phyloP scores from a whole-genome alignment of 2,888 invertebrate species.

The Melanostoma scalare region DNA sequence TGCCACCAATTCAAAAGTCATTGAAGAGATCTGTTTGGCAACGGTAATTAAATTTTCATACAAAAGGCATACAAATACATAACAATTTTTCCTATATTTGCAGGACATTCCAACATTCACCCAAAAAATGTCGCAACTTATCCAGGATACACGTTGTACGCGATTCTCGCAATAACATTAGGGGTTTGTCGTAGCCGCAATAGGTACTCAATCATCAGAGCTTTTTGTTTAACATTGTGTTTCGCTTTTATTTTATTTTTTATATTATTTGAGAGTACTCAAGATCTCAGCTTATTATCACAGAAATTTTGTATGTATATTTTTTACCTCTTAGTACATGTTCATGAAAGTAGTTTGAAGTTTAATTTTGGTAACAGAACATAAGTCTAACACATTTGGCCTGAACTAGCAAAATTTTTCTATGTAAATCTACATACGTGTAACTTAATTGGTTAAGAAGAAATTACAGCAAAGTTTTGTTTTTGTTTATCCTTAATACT shows the following conservation, averaged over 20 bases:
- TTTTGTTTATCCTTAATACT: slow-evolving; percentile 25
- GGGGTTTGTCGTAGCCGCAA: slow-evolving; percentile 6
- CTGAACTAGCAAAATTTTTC: slow-evolving; percentile 65
- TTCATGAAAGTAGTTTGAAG: slow-evolving; percentile 28
- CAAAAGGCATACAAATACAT: neutral
- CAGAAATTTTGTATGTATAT: slow-evolving; percentile 37
- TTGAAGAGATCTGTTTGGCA: slow-evolving; percentile 81
- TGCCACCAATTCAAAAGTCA: slow-evolving; percentile 76
- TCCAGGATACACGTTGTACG: slow-evolving; percentile 81
- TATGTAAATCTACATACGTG: slow-evolving; percentile 41
- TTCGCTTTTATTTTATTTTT: slow-evolving; percentile 46
- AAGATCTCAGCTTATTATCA: slow-evolving; percentile 69
- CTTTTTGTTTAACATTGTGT: slow-evolving; percentile 13
- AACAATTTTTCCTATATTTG: slow-evolving; percentile 43
- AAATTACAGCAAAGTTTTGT: slow-evolving; percentile 15
- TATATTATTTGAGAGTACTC: slow-evolving; percentile 69
- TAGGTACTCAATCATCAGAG: slow-evolving; percentile 24
- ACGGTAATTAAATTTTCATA: slow-evolving; percentile 77
- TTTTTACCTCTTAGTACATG: slow-evolving; percentile 29
- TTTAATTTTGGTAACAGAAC: slow-evolving; percentile 12
- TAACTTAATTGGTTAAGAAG: slow-evolving; percentile 16
- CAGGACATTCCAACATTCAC: slow-evolving; percentile 82
- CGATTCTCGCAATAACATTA: slow-evolving; percentile 78
- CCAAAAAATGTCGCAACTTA: slow-evolving; percentile 81
- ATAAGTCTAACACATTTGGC: slow-evolving; percentile 53